These are phyloP conservation scores for Prionailurus viverrinus DNA, from an alignment of 2,113 vertebrate species.

Conservation along the genomic window DNA sequence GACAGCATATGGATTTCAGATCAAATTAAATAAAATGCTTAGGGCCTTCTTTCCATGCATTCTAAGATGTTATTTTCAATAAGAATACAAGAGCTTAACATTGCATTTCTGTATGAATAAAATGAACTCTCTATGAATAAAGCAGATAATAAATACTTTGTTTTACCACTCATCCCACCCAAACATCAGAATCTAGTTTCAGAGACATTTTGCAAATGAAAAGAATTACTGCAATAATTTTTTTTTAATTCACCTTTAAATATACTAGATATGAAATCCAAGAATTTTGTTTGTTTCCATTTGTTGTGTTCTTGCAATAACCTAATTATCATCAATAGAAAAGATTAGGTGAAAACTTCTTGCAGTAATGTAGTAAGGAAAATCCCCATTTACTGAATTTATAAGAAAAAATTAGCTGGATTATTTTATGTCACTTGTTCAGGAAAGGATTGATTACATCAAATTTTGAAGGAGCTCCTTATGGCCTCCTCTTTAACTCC, in stretches of 20 bases:
- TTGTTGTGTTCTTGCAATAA: conserved; percentile 22
- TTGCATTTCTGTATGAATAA: conserved; percentile 43
- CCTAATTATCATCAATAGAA: conserved; percentile 18
- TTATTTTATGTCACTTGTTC: neutral
- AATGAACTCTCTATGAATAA: conserved; percentile 45
- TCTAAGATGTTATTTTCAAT: conserved; percentile 63
- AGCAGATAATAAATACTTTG: conserved; percentile 56
- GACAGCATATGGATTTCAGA: conserved; percentile 76
- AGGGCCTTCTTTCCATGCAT: conserved; percentile 58
- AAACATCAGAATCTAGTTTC: conserved; percentile 60
- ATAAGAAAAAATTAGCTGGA: neutral
- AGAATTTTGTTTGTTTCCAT: neutral
- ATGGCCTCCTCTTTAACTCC: neutral
- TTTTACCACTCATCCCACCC: conserved; percentile 45
- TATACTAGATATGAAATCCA: neutral
- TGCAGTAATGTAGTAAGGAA: neutral
- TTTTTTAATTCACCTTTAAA: neutral
- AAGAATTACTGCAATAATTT: neutral
- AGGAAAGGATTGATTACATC: neutral
- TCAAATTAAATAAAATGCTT: conserved; percentile 76
- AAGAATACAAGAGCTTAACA: conserved; percentile 31
- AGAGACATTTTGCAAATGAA: conserved; percentile 41
- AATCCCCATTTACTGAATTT: neutral
- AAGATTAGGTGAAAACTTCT: neutral
- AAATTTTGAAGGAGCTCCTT: neutral